Conservation (phyloP, 2,797 vertebrate species). For the Pantherophis vulpinus region DNA sequence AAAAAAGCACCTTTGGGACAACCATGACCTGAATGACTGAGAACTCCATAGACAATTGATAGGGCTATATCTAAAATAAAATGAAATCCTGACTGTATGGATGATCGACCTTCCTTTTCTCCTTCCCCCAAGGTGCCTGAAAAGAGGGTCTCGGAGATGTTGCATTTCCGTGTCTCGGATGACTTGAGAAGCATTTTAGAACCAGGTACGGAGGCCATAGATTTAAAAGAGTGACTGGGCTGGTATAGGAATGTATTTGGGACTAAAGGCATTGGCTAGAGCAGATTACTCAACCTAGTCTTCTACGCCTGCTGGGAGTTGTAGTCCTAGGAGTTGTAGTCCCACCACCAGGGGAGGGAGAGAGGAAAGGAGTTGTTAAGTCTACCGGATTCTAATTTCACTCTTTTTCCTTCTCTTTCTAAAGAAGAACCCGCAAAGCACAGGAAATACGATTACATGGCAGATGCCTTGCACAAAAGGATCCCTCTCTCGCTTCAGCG, state of each 20-base stretch:
- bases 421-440: slow-evolving; percentile 60
- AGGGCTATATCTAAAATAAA: background rate
- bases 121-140: slow-evolving; percentile 49
- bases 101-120: background rate
- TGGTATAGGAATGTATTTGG: background rate
- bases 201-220: background rate
- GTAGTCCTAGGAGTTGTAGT: background rate
- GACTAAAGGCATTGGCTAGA: background rate
- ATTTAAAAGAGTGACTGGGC: background rate
- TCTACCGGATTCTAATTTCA: background rate
- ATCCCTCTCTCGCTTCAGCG: background rate
- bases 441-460: slow-evolving; percentile 52
- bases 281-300: no score
- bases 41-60: background rate
- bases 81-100: no score
- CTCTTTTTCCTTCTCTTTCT: background rate
- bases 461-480: slow-evolving; percentile 31
- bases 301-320: background rate
- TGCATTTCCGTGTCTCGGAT: slow-evolving; percentile 67
- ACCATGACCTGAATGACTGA: no score
- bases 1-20: no score
- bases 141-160: slow-evolving; percentile 66
- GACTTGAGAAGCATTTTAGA: slow-evolving; percentile 50
- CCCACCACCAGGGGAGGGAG: no score
- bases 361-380: background rate